Base-by-base conservation (phyloP, 2,113 vertebrate species). In the Pithys albifrons region DNA sequence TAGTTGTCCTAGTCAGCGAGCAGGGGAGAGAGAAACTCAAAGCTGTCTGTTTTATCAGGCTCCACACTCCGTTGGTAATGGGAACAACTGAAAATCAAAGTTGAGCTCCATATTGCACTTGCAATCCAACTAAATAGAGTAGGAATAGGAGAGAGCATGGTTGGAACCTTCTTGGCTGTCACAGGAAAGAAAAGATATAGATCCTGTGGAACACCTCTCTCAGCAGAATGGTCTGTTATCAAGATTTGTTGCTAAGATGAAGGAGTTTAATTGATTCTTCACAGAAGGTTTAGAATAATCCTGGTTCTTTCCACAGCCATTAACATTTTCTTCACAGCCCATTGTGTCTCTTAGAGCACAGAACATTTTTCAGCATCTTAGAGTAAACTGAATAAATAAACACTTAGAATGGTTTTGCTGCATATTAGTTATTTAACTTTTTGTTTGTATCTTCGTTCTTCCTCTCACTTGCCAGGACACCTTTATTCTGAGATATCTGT, bases 171-270 rank as follows among this genome's bases (percentile, higher is more conserved):
- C 10, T 46, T 49, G 59, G 14, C 46, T 75, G 39, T 19, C n/a
- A n/a, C 31, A 45, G 51, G 18, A 88, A 88, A 55, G 11, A 25
- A 84, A 74, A 89, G 12, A 5, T 33, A 4, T 23, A 84, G 46
- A 23, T 37, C 29, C 22, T 25, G 8, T 51, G 45, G 46, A 74
- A 74, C 12, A 39, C 5, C 4, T 69, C 20, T 64, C 0, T 0
- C 20, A 45, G 27, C 27, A 41, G 4, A 39, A 45, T 46, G n/a
- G 31, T 51, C 49, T 83, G 5, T 61, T 70, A 69, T 5, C 23
- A 54, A 27, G 59, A 54, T 73, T 45, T 70, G 24, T 41, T 69
- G n/a, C n/a, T 27, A 25, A 76, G 27, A 52, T 82, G 4, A 73
- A 73, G 5, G 45, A 78, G 52, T 61, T 4, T 33, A 67, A 55